Evolutionary conservation across 2,797 vertebrate species (phyloP), one percentile per base, ranked within the genome.

Genomic region (Poeciliopsis infans): DNA sequence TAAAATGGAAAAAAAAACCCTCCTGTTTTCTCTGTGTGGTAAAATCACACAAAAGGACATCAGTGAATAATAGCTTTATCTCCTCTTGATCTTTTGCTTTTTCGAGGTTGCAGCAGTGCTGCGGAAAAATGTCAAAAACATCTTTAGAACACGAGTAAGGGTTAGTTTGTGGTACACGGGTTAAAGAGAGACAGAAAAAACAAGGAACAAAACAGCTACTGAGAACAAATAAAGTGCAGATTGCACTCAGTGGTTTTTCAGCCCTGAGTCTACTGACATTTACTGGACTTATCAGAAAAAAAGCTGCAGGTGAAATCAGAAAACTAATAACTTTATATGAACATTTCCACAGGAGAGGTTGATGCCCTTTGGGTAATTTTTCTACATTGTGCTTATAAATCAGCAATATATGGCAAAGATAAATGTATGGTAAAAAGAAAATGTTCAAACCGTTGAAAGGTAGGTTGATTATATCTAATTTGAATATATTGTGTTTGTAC

Each of bases 101-200:
- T 69, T 47, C 0, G 73, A 33, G 80, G 79, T 85, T 75, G 75
- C 36, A 3, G 28, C 76, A 77, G 57, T 83, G 76, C 79, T 80
- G 86, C 72, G 36, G 83, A 88, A 90, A 93, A 91, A 91, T 89
- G 89, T 86, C 88, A 87, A 85, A 41, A 83, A 47, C 76, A 76
- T 86, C 87, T 85, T 55, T 79, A 85, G 57, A 79, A 77, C 79
- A 72, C 20, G 55, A 64, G 80, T 71, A 84, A 88, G 78, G 80
- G 41, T 77, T 74, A 84, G 75, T 70, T 74, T 68, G 77, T 68
- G 79, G 80, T 85, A 72, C 11, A 61, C 79, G 75, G 87, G 85
- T 89, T 85, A 85, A 87, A 85, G 80, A 80, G 76, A 85, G 68
- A 70, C 43, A 16, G 41, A 46, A 70, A 70, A 70, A 70, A 25